Evolutionary conservation across 2,113 vertebrate genomes (phyloP).

Genomic region (Antidorcas marsupialis): DNA sequence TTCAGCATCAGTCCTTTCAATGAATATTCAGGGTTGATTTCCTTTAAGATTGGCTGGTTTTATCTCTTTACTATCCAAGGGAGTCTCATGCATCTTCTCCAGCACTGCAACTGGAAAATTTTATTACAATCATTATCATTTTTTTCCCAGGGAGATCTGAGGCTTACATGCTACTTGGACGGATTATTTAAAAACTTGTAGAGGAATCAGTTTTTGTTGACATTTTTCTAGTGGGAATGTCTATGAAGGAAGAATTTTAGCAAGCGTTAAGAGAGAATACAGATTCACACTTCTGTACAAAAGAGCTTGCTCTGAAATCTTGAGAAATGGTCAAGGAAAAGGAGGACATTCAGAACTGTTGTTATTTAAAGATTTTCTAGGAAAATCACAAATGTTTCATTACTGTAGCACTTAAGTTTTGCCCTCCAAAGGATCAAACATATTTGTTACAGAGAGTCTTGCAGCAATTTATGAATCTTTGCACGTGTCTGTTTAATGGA

Average conservation of each 20-base stretch:
- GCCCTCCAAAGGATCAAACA: conserved; percentile 42
- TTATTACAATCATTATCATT: background rate
- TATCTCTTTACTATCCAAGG: background rate
- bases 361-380: conserved; percentile 32
- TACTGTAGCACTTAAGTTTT: conserved; percentile 51
- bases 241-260: conserved; percentile 10
- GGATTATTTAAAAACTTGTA: background rate
- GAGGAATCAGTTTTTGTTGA: background rate
- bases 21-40: background rate
- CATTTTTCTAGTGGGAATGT: background rate
- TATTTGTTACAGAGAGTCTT: conserved; percentile 51
- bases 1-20: background rate
- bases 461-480: conserved; percentile 2
- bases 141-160: background rate
- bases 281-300: background rate
- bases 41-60: background rate
- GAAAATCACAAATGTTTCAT: conserved; percentile 57
- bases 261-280: background rate
- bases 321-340: background rate
- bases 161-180: background rate
- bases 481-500: conserved; percentile 54
- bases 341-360: background rate
- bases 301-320: background rate
- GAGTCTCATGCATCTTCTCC: background rate
- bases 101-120: background rate